A percentile compares a stretch with the other conserved stretches of the same genome.
These are phyloP conservation scores for Phenacoccus solenopsis DNA, from an alignment of 1,140 invertebrate genomes.

Conservation along the genomic window DNA sequence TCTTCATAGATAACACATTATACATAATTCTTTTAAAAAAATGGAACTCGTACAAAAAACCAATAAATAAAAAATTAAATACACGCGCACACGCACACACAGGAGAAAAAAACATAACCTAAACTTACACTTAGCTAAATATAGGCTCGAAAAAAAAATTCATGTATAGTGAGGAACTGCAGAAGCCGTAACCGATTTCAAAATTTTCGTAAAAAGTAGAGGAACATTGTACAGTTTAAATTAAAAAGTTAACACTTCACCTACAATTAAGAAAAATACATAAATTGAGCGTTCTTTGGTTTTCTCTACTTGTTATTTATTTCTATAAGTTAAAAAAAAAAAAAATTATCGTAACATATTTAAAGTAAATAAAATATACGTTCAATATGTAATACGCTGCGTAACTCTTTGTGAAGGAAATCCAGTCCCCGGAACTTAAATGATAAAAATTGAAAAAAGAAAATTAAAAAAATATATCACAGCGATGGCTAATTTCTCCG, in stretches of 20 bases:
- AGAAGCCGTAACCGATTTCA: background rate
- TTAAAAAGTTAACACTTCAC: background rate
- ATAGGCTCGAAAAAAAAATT: background rate
- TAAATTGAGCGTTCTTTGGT: background rate
- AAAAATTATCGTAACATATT: too few relatives aligned
- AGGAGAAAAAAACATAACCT: background rate
- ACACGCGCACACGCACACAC: background rate
- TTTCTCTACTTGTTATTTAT: background rate
- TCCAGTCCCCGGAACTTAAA: background rate
- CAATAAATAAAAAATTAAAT: background rate
- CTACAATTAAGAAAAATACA: background rate
- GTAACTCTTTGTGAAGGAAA: background rate
- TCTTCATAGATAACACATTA: background rate
- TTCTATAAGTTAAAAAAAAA: background rate
- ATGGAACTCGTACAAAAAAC: background rate
- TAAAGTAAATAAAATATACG: background rate
- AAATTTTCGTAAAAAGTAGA: background rate
- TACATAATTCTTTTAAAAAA: background rate
- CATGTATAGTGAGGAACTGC: background rate
- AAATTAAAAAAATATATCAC: background rate
- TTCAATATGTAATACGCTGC: background rate
- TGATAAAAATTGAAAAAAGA: too few relatives aligned
- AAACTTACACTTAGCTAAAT: background rate
- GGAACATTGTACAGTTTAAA: background rate
- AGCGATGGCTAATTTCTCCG: background rate